Evolutionary conservation across 2,888 invertebrate genomes (phyloP), one percentile per base, ranked within the genome.

Genomic region (Aphelenchoides bicaudatus): DNA sequence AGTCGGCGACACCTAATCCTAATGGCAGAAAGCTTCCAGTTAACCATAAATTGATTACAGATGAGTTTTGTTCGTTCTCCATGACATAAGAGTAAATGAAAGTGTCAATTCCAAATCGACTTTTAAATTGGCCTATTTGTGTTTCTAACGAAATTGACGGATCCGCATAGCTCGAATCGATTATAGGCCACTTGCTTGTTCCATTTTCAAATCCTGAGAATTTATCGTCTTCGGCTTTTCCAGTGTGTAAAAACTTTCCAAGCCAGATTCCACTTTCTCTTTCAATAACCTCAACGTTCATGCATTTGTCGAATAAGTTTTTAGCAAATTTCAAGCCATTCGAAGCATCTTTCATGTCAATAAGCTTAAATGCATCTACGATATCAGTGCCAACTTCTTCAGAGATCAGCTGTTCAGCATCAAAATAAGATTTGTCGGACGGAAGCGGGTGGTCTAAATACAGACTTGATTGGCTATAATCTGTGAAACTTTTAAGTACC

Each of bases 11-110:
- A n/a, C 61, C 61, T 23, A 62, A 27, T 19, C 62, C 62, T 4
- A 62, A 47, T 1, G 61, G 61, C 4, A 62, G 49, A 59, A 62
- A 61, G 10, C 39, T 34, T 4, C 62, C 62, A n/a, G 62, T 62
- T 25, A 62, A 29, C 62, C 62, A 63, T 23, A 61, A 49, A 5
- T 62, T 34, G 19, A 52, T 62, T 46, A 34, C 28, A 1, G 37
- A 39, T 16, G 62, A 56, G 16, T 62, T 56, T 13, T 28, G 25
- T 10, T 38, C 39, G 25, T 48, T 52, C n/a, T 49, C 43, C 5
- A 62, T 27, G 4, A 56, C 62, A 38, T 62, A 62, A 3, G 62
- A 23, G 34, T 50, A 34, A 10, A 63, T n/a, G 31, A 50, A 48
- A 0, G 62, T 62, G 48, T 62, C 62, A 23, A 62, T 62, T 10